Evolutionary conservation across 2,888 invertebrate genomes (phyloP).

Genomic region (Euzophera pinguis): DNA sequence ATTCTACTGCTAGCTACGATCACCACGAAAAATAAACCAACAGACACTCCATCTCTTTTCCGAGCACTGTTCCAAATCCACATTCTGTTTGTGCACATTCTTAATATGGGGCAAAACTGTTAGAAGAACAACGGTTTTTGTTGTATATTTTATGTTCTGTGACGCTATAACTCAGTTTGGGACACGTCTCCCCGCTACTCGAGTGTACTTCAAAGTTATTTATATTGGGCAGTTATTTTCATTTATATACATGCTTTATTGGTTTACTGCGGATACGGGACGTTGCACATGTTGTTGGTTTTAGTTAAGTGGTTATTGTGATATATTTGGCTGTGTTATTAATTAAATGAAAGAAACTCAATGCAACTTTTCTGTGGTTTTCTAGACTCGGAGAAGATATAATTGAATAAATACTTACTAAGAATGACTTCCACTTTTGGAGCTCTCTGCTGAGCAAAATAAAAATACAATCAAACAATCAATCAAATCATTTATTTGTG

Average conservation of each 20-base stretch:
- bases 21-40: too few species aligned
- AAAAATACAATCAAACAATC: too few species aligned
- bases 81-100: slow-evolving; percentile 77
- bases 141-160: slow-evolving; percentile 78
- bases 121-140: slow-evolving; percentile 78
- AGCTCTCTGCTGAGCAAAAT: too few species aligned
- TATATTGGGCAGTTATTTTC: slow-evolving; percentile 67
- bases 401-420: too few species aligned
- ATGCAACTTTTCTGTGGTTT: too few species aligned
- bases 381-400: too few species aligned
- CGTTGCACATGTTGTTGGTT: slow-evolving; percentile 54
- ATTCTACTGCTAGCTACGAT: too few species aligned
- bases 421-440: too few species aligned
- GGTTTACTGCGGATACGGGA: slow-evolving; percentile 69
- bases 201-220: slow-evolving; percentile 57
- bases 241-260: slow-evolving; percentile 70
- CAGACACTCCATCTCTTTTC: slow-evolving; percentile 41
- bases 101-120: slow-evolving; percentile 80
- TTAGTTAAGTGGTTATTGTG: slow-evolving; percentile 47
- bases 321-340: background rate
- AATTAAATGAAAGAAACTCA: too few species aligned
- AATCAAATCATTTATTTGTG: too few species aligned
- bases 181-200: slow-evolving; percentile 66
- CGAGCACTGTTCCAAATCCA: slow-evolving; percentile 57
- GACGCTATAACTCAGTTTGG: slow-evolving; percentile 71